phyloP scores from a whole-genome alignment of 2,113 vertebrate species.

The Lonchura striata region DNA sequence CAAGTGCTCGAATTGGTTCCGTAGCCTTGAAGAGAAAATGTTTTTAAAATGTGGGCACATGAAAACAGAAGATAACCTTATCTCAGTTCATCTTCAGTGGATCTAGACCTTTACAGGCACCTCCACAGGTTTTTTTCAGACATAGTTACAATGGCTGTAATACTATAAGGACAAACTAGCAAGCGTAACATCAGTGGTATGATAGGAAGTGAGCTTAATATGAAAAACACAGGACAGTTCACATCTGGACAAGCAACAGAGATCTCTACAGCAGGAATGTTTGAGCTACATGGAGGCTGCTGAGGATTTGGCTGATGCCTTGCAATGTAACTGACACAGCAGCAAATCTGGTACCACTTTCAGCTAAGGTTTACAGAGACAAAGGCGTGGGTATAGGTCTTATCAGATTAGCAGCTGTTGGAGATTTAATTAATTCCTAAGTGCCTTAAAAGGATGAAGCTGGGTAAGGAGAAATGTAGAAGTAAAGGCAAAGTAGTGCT shows the following conservation, averaged over 20 bases:
- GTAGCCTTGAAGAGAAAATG: conserved; percentile 75
- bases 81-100: not conserved
- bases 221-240: not conserved
- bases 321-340: not conserved
- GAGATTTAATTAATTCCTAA: not conserved
- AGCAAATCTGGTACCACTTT: not conserved
- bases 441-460: not conserved
- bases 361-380: not conserved
- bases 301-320: not conserved
- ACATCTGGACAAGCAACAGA: not conserved
- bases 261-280: not conserved
- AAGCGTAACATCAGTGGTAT: not conserved
- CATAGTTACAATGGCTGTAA: not conserved
- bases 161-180: not conserved
- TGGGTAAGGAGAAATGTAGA: not conserved
- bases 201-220: not conserved
- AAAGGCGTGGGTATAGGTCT: not conserved
- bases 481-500: not conserved
- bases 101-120: not conserved
- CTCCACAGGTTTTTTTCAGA: not conserved
- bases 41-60: not conserved
- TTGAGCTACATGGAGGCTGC: not conserved
- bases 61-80: not conserved
- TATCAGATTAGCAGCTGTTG: not conserved
- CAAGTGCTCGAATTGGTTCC: conserved; percentile 88